These are phyloP conservation scores for Napeogenes inachia DNA, from an alignment of 2,888 invertebrate genomes.

Conservation along the genomic window DNA sequence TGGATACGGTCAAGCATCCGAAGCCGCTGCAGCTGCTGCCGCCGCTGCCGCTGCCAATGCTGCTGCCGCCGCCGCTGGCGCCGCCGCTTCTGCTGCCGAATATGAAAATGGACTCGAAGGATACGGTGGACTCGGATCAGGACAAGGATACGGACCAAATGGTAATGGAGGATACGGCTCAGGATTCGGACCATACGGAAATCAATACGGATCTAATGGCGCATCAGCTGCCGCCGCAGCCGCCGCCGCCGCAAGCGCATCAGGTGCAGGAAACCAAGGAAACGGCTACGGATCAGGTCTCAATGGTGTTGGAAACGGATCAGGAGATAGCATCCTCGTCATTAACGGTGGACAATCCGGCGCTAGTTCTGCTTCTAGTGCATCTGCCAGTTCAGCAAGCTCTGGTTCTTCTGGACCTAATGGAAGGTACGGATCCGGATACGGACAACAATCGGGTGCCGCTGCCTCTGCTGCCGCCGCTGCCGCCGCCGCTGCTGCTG, in stretches of 20 bases:
- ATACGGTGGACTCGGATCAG: not conserved
- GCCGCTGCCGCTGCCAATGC: not conserved
- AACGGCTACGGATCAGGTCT: conserved; percentile 3
- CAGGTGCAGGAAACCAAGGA: conserved; percentile 6
- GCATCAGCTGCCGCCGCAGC: conserved; percentile 2
- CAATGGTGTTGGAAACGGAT: not conserved
- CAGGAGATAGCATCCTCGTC: not conserved
- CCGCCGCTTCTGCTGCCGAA: conserved; percentile 7
- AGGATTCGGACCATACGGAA: conserved; percentile 1
- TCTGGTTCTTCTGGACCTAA: conserved; percentile 5
- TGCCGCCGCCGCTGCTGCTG: conserved; percentile 1
- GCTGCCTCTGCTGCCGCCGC: not conserved
- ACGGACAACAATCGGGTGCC: not conserved
- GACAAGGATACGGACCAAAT: not conserved
- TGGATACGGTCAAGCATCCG: not conserved
- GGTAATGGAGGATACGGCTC: conserved; percentile 7
- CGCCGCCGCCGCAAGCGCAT: conserved; percentile 3
- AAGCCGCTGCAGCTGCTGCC: conserved; percentile 8
- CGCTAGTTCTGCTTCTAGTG: conserved; percentile 3
- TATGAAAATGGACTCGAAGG: not conserved
- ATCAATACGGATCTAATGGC: not conserved
- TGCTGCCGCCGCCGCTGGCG: not conserved
- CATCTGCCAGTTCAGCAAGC: conserved; percentile 11
- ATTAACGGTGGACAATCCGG: conserved; percentile 10
- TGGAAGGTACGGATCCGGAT: not conserved